Evolutionary conservation across 2,888 invertebrate genomes (phyloP).

Genomic region (Mactromeris polynyma): DNA sequence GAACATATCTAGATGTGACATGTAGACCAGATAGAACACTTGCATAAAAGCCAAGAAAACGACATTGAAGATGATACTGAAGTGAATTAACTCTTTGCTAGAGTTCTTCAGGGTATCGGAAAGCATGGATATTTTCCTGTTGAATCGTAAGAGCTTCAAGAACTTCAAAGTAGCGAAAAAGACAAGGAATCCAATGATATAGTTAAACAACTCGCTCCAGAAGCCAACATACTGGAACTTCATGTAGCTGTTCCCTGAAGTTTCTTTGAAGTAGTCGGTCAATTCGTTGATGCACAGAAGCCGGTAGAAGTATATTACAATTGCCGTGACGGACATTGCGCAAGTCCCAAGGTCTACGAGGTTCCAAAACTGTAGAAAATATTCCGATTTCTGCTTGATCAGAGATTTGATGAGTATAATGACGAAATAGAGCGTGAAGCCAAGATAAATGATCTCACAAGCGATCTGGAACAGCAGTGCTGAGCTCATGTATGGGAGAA

Average conservation of each 20-base stretch:
- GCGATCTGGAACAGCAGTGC: slow-evolving; percentile 83
- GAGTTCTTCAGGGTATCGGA: slow-evolving; percentile 83
- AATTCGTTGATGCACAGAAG: slow-evolving; percentile 84
- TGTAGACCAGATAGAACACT: slow-evolving; percentile 86
- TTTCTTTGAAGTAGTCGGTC: slow-evolving; percentile 86
- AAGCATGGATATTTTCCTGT: slow-evolving; percentile 86
- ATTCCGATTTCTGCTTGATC: slow-evolving; percentile 79
- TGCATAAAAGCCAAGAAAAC: slow-evolving; percentile 86
- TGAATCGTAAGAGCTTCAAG: slow-evolving; percentile 88
- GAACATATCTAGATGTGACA: slow-evolving; percentile 77
- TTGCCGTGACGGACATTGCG: slow-evolving; percentile 83
- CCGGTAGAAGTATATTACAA: slow-evolving; percentile 86
- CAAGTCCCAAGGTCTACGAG: slow-evolving; percentile 83
- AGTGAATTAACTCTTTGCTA: slow-evolving; percentile 82
- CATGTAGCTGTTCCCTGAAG: slow-evolving; percentile 86
- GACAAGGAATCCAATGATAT: slow-evolving; percentile 88
- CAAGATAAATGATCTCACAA: slow-evolving; percentile 82
- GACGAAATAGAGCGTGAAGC: slow-evolving; percentile 86
- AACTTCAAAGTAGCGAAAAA: slow-evolving; percentile 88
- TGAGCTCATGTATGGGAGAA: slow-evolving; percentile 83
- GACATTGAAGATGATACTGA: slow-evolving; percentile 86
- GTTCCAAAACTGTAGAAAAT: slow-evolving; percentile 86
- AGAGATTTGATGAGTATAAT: slow-evolving; percentile 83
- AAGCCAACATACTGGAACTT: slow-evolving; percentile 87
- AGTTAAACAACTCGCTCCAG: slow-evolving; percentile 88